phyloP scores from a whole-genome alignment of 2,888 invertebrate genomes.

The Cancer borealis region DNA sequence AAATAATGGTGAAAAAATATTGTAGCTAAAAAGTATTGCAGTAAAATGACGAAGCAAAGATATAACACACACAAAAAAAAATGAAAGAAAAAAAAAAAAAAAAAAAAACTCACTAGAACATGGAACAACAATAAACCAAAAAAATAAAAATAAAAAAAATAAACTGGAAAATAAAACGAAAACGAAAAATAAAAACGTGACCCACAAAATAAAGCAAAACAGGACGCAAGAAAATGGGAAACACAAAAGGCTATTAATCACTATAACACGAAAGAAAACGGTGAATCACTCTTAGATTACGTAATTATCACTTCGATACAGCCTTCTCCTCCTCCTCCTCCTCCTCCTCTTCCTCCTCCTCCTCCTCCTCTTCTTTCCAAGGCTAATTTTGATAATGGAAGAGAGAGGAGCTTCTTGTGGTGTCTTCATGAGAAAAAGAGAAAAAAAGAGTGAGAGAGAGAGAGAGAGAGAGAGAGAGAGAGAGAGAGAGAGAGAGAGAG shows the following conservation, averaged over 20 bases:
- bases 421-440: not conserved
- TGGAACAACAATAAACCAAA: not conserved
- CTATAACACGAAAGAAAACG: not conserved
- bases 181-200: not conserved
- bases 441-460: not conserved
- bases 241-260: not conserved
- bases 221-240: not conserved
- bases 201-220: not conserved
- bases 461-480: constrained; percentile 40
- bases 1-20: not conserved
- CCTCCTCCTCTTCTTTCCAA: not conserved
- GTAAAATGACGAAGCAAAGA: not conserved
- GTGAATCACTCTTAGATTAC: not conserved
- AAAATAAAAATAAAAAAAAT: not conserved
- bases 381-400: constrained; percentile 37
- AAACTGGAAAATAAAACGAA: not conserved
- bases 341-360: not conserved
- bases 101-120: too few species aligned
- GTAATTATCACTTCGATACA: not conserved
- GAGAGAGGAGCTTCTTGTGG: constrained; percentile 7
- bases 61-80: not conserved
- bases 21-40: not conserved
- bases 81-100: too few species aligned
- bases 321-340: not conserved
- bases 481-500: constrained; percentile 36